Evolutionary conservation across 2,113 vertebrate genomes (phyloP).

Genomic region (Phoenicopterus ruber): DNA sequence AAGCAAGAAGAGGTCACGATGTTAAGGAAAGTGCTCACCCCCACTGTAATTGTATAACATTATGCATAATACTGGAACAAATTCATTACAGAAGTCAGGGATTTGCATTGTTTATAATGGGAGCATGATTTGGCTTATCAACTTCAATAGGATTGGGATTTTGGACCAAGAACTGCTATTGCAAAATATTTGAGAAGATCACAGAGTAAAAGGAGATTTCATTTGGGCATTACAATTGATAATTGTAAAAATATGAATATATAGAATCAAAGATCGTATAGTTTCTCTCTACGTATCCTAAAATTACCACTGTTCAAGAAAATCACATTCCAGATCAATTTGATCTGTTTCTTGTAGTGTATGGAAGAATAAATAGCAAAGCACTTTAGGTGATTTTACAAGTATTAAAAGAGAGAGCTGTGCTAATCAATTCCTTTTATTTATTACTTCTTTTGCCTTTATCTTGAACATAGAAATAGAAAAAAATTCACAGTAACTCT

Average conservation of each 20-base stretch:
- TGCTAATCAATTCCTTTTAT: constrained; percentile 71
- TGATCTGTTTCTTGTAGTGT: not conserved
- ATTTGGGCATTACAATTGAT: not conserved
- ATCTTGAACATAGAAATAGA: constrained; percentile 68
- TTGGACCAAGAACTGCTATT: not conserved
- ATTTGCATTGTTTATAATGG: not conserved
- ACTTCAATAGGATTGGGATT: not conserved
- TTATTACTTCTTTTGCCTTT: constrained; percentile 71
- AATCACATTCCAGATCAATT: not conserved
- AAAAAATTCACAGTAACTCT: constrained; percentile 71
- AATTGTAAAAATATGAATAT: not conserved
- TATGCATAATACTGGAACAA: not conserved
- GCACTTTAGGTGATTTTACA: constrained; percentile 47
- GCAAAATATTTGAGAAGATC: not conserved
- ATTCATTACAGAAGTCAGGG: not conserved
- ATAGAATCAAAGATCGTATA: not conserved
- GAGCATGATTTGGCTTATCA: not conserved
- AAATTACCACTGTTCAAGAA: not conserved
- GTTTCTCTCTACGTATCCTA: not conserved
- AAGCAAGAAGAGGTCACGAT: not conserved
- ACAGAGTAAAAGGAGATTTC: not conserved
- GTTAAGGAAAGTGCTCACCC: not conserved
- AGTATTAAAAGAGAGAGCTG: constrained; percentile 51
- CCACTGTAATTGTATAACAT: not conserved
- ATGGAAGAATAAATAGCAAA: not conserved